Conservation (phyloP, 2,888 invertebrate genomes). For the Synanthedon andrenaeformis region DNA sequence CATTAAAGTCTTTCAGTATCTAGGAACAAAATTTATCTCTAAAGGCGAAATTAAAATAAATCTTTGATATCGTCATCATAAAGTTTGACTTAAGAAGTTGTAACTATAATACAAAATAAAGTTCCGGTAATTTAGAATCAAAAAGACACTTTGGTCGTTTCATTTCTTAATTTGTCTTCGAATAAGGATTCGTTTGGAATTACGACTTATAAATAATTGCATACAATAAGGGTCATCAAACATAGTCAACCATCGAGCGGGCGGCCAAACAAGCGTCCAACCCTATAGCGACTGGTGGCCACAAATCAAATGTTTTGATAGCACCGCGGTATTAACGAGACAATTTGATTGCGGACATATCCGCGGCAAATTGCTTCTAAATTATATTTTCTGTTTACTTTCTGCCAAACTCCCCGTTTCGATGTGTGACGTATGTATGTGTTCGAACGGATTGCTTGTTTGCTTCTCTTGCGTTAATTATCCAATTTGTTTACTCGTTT, state of each 20-base stretch:
- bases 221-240: slow-evolving; percentile 55
- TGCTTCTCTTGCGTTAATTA: slow-evolving; percentile 57
- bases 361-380: slow-evolving; percentile 69
- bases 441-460: slow-evolving; percentile 43
- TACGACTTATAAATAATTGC: slow-evolving; percentile 26
- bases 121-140: too few species aligned
- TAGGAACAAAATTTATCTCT: too few species aligned
- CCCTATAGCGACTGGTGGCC: slow-evolving; percentile 38
- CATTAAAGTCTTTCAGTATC: too few species aligned
- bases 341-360: slow-evolving; percentile 72
- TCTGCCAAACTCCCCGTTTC: slow-evolving; percentile 63
- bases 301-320: slow-evolving; percentile 72
- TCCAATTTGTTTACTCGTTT: slow-evolving; percentile 43
- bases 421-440: slow-evolving; percentile 49
- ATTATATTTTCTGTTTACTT: slow-evolving; percentile 71
- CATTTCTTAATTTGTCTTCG: too few species aligned
- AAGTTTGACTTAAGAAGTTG: too few species aligned
- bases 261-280: slow-evolving; percentile 50
- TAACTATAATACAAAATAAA: too few species aligned
- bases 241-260: slow-evolving; percentile 48
- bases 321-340: slow-evolving; percentile 68
- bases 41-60: too few species aligned
- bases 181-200: not conserved
- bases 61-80: too few species aligned
- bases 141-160: too few species aligned